Percentiles rank a stretch among this genome's conserved stretches.
Conservation (phyloP, 2,113 vertebrate species). For the Phalacrocorax aristotelis region DNA sequence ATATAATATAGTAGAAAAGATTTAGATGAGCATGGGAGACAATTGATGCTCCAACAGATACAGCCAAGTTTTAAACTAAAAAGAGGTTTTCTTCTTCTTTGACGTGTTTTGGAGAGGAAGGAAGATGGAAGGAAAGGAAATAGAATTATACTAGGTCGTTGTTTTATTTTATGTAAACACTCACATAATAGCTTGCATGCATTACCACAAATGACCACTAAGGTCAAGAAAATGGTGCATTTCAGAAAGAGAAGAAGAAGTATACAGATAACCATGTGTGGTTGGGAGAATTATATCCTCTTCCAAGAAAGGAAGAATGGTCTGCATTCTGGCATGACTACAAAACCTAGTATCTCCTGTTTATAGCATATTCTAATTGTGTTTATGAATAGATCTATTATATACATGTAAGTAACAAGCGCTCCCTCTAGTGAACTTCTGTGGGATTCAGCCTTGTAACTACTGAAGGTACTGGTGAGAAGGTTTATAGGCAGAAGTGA, state of each 20-base stretch:
- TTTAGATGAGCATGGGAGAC: background rate
- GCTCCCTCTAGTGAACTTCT: slow-evolving; percentile 37
- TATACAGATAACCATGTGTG: background rate
- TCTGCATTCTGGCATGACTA: background rate
- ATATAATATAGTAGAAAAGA: background rate
- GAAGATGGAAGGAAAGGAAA: background rate
- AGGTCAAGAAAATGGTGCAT: background rate
- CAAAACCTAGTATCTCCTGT: background rate
- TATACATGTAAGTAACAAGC: background rate
- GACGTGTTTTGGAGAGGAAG: background rate
- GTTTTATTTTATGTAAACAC: background rate
- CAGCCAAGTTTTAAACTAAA: background rate
- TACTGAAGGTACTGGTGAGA: background rate
- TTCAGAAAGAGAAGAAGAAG: background rate
- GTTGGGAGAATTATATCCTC: background rate
- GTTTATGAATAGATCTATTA: background rate
- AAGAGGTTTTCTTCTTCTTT: background rate
- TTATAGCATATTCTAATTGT: background rate
- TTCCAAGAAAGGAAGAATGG: background rate
- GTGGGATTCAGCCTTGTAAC: background rate
- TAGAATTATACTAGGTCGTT: background rate
- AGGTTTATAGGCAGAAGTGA: background rate
- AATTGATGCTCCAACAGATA: background rate
- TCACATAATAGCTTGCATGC: background rate
- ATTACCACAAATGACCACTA: background rate